Evolutionary conservation across 2,113 vertebrate species (phyloP).

Genomic region (Hiodon alosoides): DNA sequence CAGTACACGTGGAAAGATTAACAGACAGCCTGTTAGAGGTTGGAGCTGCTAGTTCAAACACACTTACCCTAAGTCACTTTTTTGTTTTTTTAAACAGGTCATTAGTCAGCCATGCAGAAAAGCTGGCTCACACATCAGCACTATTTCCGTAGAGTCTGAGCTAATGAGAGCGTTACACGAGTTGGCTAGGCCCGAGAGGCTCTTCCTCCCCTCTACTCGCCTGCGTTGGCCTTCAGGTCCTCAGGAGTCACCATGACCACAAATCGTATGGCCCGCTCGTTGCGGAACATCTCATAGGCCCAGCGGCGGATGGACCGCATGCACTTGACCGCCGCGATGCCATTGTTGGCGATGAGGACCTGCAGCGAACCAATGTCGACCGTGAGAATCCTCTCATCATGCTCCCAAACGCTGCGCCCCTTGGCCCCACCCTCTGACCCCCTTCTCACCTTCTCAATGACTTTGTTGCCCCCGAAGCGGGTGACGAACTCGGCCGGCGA

Average conservation of each 20-base stretch:
- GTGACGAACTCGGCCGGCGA: conserved; percentile 97
- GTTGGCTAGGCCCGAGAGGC: not conserved
- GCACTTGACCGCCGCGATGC: conserved; percentile 97
- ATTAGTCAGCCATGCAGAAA: not conserved
- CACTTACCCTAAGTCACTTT: no score
- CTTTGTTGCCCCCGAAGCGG: conserved; percentile 94
- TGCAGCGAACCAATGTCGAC: conserved; percentile 33
- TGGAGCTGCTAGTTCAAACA: no score
- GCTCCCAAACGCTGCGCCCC: not conserved
- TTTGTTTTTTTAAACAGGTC: no score
- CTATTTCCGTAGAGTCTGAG: not conserved
- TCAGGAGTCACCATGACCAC: conserved; percentile 98
- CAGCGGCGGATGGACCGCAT: conserved; percentile 98
- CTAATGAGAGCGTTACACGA: not conserved
- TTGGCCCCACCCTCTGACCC: not conserved
- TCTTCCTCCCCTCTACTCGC: conserved; percentile 47
- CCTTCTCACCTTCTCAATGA: conserved; percentile 86
- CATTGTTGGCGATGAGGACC: conserved; percentile 99
- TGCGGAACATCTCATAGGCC: conserved; percentile 98
- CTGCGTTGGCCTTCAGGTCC: conserved; percentile 96
- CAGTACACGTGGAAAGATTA: no score
- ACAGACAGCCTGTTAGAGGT: no score
- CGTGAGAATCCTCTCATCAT: not conserved
- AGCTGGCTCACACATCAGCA: not conserved
- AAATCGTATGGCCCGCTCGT: conserved; percentile 91